Evolutionary conservation across 2,113 vertebrate species (phyloP).

Genomic region (Eptatretus burgeri): DNA sequence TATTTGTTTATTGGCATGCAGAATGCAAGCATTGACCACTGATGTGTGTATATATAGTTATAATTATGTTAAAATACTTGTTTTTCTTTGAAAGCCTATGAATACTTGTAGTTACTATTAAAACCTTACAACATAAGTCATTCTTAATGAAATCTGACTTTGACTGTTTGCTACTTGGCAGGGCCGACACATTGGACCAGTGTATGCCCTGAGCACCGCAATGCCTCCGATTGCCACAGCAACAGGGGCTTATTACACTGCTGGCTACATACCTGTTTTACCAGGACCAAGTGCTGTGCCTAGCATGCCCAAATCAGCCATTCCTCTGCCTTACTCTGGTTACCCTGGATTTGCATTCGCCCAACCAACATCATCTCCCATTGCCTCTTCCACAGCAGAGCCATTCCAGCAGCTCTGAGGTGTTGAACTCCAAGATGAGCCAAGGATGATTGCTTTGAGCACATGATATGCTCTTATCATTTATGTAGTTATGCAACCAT

Average conservation of each 20-base stretch:
- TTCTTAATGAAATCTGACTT: too few species aligned
- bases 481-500: too few species aligned
- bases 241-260: neutral
- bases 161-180: neutral
- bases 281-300: neutral
- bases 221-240: neutral
- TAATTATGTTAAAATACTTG: too few species aligned
- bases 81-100: too few species aligned
- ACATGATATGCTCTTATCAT: too few species aligned
- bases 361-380: neutral
- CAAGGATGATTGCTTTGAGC: too few species aligned
- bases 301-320: slow-evolving; percentile 1
- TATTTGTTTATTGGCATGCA: too few species aligned
- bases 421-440: neutral
- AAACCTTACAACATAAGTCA: too few species aligned
- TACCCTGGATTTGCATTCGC: slow-evolving; percentile 4
- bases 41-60: too few species aligned
- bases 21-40: too few species aligned
- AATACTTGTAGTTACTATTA: too few species aligned
- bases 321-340: neutral
- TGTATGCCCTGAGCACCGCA: neutral
- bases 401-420: slow-evolving; percentile 2
- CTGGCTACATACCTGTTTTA: neutral
- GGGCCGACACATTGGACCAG: slow-evolving; percentile 1
- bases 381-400: neutral